Base-by-base conservation (phyloP, 2,888 invertebrate genomes). In the Odontomyia ornata region DNA sequence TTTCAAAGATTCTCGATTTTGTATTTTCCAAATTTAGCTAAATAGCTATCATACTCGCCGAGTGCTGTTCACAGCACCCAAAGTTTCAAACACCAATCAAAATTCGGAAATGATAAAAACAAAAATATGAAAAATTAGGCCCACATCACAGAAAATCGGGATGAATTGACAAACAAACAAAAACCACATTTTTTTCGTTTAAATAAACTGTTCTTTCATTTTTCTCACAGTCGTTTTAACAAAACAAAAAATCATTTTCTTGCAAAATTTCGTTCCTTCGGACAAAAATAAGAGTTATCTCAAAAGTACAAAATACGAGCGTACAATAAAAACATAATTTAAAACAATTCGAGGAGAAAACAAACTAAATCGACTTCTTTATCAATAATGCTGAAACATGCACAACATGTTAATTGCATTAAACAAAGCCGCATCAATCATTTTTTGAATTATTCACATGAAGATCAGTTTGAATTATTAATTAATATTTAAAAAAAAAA, bases 201-300 rank as follows among this genome's bases (percentile, higher is more conserved):
- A 64, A 64, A 64, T 23, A 64, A 64, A 64, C 28, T 13, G 27
- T 64, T 64, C 28, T n/a, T 64, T 64, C 64, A 30, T 64, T 64
- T 64, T 2, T 64, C 64, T 64, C 64, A 64, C 64, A 21, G 27
- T 27, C 30, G 21, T 64, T 64, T 64, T 64, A 28, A 64, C 64
- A 64, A 64, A 64, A 64, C 64, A 64, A 64, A 64, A 30, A n/a
- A 64, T 64, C 64, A 18, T 30, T 25, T 64, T 30, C n/a, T 23
- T 28, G 28, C n/a, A 11, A n/a, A 23, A 3, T 18, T 60, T 60
- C 60, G 23, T 13, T 9, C n/a, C n/a, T 56, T 56, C 56, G 18
- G 0, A 7, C 18, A n/a, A 56, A 56, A 56, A 56, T 15, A 18
- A 56, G 18, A 56, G 5, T n/a, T 3, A 60, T 23, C 21, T 21